Conservation (phyloP, 2,888 invertebrate species). For the Lasioglossum marginatum region DNA sequence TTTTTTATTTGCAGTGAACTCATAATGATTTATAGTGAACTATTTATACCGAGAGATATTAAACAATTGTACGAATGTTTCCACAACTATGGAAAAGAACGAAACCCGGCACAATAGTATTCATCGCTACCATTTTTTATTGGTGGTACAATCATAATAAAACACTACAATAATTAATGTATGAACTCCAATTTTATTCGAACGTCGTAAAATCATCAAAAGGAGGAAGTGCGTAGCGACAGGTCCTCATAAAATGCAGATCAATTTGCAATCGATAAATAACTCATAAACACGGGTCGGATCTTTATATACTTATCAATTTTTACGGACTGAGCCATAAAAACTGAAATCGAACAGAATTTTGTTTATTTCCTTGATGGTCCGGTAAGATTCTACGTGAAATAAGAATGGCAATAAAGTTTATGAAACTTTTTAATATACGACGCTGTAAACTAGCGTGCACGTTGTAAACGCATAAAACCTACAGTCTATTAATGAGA, state of each 20-base stretch:
- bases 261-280: neutral
- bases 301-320: neutral
- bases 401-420: neutral
- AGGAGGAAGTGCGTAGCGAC: neutral
- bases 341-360: neutral
- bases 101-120: too few relatives aligned
- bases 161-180: too few relatives aligned
- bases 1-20: too few relatives aligned
- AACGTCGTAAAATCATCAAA: neutral
- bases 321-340: neutral
- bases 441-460: neutral
- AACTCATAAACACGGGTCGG: neutral
- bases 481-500: neutral
- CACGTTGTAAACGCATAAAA: neutral
- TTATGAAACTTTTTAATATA: slow-evolving; percentile 6
- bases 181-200: neutral
- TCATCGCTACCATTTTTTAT: too few relatives aligned
- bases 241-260: neutral
- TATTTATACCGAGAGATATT: too few relatives aligned
- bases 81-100: too few relatives aligned
- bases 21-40: too few relatives aligned
- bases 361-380: neutral
- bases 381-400: neutral
- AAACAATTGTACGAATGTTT: too few relatives aligned
- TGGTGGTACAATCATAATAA: too few relatives aligned